phyloP scores from a whole-genome alignment of 1,140 invertebrate species.

The Apis mellifera region Amel_HAv3.1 CM009932.2:11500001-11500500 shows the following conservation, averaged over 20 bases:
- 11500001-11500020: background rate
- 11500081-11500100: conserved; percentile 35
- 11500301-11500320: conserved; percentile 29
- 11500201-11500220: conserved; percentile 39
- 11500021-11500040: background rate
- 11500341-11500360: conserved; percentile 76
- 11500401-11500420: no score
- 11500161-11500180: conserved; percentile 35
- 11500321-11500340: conserved; percentile 73
- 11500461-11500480: conserved; percentile 55
- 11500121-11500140: conserved; percentile 30
- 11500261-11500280: conserved; percentile 17
- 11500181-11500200: conserved; percentile 40
- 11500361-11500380: conserved; percentile 62
- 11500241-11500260: conserved; percentile 28
- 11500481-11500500: conserved; percentile 66
- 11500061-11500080: background rate
- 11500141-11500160: background rate
- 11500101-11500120: background rate
- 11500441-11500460: conserved; percentile 45
- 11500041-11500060: background rate
- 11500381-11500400: background rate
- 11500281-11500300: conserved; percentile 26
- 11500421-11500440: conserved; percentile 22
- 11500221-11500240: conserved; percentile 48